These are phyloP conservation scores for Pycnonotus jocosus DNA, from an alignment of 2,113 vertebrate genomes.

Conservation along the genomic window DNA sequence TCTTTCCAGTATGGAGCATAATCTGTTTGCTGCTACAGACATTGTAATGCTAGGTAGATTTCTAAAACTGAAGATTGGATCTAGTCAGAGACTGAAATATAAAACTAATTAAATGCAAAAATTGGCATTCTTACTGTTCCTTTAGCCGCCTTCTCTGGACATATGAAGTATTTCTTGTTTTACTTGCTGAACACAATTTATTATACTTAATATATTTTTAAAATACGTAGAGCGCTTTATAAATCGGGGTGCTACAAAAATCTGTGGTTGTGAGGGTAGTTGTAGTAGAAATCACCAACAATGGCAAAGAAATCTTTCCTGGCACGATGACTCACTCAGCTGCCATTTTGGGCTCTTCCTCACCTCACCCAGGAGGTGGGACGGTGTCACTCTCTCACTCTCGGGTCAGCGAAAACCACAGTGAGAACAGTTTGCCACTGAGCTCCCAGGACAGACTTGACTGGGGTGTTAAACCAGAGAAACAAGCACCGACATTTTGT, in stretches of 20 bases:
- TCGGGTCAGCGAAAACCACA: rapidly evolving
- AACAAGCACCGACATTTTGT: rapidly evolving
- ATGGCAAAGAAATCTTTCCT: background rate
- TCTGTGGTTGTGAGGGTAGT: rapidly evolving
- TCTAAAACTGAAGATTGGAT: background rate
- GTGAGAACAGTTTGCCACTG: background rate
- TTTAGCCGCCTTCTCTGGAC: background rate
- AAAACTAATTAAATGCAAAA: background rate
- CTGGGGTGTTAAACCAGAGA: background rate
- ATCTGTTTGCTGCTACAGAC: background rate
- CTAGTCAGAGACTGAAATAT: background rate
- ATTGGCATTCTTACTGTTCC: background rate
- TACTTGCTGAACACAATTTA: background rate
- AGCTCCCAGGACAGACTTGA: background rate
- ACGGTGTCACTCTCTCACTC: background rate
- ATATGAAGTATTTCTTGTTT: background rate
- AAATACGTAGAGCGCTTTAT: background rate
- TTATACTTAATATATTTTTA: background rate
- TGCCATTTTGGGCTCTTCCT: background rate
- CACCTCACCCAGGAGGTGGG: background rate
- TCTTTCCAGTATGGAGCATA: background rate
- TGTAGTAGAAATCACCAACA: background rate
- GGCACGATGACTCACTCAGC: background rate
- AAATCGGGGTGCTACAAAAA: background rate
- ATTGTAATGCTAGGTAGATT: background rate